Base-by-base conservation (phyloP, 2,888 invertebrate species). In the Agrochola lota region DNA sequence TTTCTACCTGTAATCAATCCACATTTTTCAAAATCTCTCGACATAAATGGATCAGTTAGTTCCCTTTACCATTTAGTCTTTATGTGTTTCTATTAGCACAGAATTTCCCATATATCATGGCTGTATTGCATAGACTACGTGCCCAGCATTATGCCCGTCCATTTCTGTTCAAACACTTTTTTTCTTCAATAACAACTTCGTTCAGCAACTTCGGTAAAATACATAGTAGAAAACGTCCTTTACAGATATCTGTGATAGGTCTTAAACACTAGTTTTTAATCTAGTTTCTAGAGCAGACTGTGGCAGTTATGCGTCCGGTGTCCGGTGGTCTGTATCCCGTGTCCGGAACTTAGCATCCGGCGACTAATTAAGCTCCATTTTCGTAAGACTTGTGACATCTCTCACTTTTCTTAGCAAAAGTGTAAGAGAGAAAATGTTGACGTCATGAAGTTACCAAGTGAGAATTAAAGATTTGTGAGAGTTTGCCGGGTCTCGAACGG, bases 261-360 rank as follows among this genome's bases (percentile, higher is more conserved):
- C 26, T 55, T 72, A 59, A 71, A 59, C n/a, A 70, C 81, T 72
- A 80, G 87, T 87, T 86, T 81, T 87, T 71, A 80, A 74, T 79
- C 85, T 72, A 79, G 90, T 90, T 89, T 89, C 90, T 89, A 87
- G 85, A 83, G 83, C 80, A 81, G 73, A 75, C 81, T 71, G 71
- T 74, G 63, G 67, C 30, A 77, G 76, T 71, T 77, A 87, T 76
- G 81, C 74, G 82, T 85, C 77, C 78, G 73, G 80, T 80, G 75
- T 85, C 88, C 88, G 87, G 86, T 79, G 60, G 23, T 79, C 83
- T 81, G 85, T 83, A 78, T 87, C 81, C 78, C 83, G 60, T 30
- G 72, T 80, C 59, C 83, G 84, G 83, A 82, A 66, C 78, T 55
- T n/a, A 59, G 59, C 49, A 46, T 86, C 84, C 83, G 78, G 74